Percentiles rank a stretch among this genome's conserved stretches.
phyloP scores from a whole-genome alignment of 2,797 vertebrate genomes.

The Coregonus sp. region DNA sequence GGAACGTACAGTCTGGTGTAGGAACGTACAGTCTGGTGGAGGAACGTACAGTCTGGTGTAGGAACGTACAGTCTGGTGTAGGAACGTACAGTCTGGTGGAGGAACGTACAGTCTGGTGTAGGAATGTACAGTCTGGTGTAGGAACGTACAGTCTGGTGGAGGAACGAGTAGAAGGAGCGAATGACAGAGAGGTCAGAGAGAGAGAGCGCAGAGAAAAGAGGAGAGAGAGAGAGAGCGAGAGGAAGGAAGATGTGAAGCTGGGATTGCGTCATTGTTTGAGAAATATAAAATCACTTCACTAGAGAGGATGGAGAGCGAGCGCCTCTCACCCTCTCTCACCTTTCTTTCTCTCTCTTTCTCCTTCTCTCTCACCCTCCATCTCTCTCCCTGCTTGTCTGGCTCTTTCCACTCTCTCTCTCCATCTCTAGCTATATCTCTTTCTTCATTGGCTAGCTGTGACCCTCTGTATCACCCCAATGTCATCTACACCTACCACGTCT shows the following conservation, averaged over 20 bases:
- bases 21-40: too few species aligned
- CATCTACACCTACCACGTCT: not conserved
- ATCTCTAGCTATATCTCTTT: not conserved
- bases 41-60: too few species aligned
- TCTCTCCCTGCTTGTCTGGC: not conserved
- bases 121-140: too few species aligned
- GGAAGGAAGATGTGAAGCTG: constrained; percentile 10
- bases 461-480: not conserved
- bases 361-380: not conserved
- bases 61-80: too few species aligned
- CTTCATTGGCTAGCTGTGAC: not conserved
- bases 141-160: too few species aligned
- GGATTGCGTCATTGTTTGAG: constrained; percentile 29
- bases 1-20: too few species aligned
- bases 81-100: too few species aligned
- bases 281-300: constrained; percentile 33
- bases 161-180: constrained; percentile 1
- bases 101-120: too few species aligned
- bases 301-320: not conserved
- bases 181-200: constrained; percentile 51
- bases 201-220: not conserved
- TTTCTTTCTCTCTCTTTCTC: not conserved
- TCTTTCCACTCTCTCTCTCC: not conserved
- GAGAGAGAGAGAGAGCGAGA: not conserved
- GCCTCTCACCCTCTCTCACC: not conserved